Evolutionary conservation across 1,140 invertebrate species (phyloP), one percentile per base, ranked within the genome.

Genomic region (Leptestheria dahalacensis): DNA sequence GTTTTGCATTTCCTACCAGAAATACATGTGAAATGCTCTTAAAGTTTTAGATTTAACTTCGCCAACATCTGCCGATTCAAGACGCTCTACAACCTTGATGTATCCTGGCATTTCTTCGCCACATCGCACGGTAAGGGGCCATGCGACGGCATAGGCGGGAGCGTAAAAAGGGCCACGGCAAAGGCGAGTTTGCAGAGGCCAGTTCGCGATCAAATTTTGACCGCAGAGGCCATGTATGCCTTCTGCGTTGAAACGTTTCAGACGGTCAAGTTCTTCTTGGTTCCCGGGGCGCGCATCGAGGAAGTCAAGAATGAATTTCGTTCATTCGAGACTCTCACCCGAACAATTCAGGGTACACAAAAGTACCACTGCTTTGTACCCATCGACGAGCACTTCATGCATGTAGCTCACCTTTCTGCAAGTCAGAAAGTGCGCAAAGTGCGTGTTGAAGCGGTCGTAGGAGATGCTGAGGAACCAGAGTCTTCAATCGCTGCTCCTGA

Each of bases 121-220:
- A 69, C 68, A 41, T 61, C 63, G 12, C 72, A 67, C 57, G 71
- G 61, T 20, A 68, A 73, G 65, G 65, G 69, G 52, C 72, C 71
- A 33, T 73, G 71, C 29, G 74, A 75, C 57, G 67, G 66, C 26
- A 61, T 69, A 28, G 64, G 66, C 3, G 69, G 66, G 46, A 59
- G 62, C 12, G 29, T 68, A 0, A 71, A 71, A 63, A 29, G 64
- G 51, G 52, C 64, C 21, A 65, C 63, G n/a, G 26, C 26, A 25
- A 48, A 41, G 25, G 54, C 62, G 18, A 63, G 62, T 49, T 28
- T 63, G 46, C 62, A 63, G 47, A 29, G 33, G 15, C 6, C 33
- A 6, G 15, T 15, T 9, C 6, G 33, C 6, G 33, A 41, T 15
- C 15, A 41, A 6, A 41, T 41, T 41, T 15, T 41, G 6, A 41